Evolutionary conservation across 2,888 invertebrate species (phyloP).

Genomic region (Morinoia aosen): DNA sequence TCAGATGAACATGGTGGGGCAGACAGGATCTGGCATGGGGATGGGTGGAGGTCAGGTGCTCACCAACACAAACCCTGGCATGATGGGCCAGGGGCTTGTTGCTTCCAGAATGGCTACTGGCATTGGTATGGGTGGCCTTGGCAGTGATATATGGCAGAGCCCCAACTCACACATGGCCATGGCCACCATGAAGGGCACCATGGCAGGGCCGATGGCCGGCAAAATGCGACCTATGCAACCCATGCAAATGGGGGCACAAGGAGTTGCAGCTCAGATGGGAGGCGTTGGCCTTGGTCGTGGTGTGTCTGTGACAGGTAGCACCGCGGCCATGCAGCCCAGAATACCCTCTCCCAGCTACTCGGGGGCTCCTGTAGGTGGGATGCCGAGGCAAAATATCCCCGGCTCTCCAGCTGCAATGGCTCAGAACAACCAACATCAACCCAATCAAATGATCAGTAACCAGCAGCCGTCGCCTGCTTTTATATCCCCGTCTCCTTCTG

Average conservation of each 20-base stretch:
- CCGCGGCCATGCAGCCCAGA: slow-evolving; percentile 12
- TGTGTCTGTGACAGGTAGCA: slow-evolving; percentile 12
- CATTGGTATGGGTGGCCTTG: slow-evolving; percentile 24
- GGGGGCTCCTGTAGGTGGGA: not conserved
- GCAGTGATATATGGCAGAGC: slow-evolving; percentile 32
- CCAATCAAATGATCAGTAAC: slow-evolving; percentile 39
- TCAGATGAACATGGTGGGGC: slow-evolving; percentile 38
- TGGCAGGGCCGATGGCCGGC: not conserved
- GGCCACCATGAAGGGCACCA: slow-evolving; percentile 5
- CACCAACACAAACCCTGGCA: not conserved
- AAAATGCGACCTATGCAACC: slow-evolving; percentile 36
- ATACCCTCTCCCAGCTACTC: slow-evolving; percentile 38
- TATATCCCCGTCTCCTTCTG: slow-evolving; percentile 78
- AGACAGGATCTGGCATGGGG: slow-evolving; percentile 15
- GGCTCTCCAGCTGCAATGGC: not conserved
- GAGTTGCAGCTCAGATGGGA: slow-evolving; percentile 2
- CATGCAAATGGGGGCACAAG: slow-evolving; percentile 12
- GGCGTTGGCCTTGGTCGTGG: slow-evolving; percentile 19
- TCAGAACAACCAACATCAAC: slow-evolving; percentile 41
- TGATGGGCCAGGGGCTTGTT: slow-evolving; percentile 15
- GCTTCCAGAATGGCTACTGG: not conserved
- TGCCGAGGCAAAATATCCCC: slow-evolving; percentile 27
- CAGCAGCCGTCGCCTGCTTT: slow-evolving; percentile 63
- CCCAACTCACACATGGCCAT: slow-evolving; percentile 9
- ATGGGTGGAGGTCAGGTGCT: slow-evolving; percentile 52